A percentile compares a stretch with the other conserved stretches of the same genome.
phyloP scores from a whole-genome alignment of 2,113 vertebrate species.

The Rhizomys pruinosus region DNA sequence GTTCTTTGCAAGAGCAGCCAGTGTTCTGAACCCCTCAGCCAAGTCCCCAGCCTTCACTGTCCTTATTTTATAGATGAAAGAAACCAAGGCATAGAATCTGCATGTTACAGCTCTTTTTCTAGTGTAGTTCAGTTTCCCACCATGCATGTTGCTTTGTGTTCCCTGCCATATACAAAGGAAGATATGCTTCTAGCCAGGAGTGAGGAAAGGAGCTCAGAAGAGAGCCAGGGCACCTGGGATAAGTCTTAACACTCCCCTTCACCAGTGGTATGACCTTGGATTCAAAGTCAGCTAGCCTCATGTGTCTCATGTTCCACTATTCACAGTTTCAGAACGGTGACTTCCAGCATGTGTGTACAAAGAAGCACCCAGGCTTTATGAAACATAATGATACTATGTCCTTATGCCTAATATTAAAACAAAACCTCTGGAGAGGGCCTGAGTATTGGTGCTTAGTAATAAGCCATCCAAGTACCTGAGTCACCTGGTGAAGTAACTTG shows the following conservation, averaged over 20 bases:
- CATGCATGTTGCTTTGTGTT: not conserved
- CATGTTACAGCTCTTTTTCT: not conserved
- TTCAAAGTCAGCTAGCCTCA: not conserved
- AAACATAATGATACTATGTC: not conserved
- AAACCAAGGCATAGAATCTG: not conserved
- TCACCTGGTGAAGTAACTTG: not conserved
- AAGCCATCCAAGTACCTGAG: not conserved
- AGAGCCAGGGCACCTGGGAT: not conserved
- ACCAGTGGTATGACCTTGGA: not conserved
- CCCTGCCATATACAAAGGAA: not conserved
- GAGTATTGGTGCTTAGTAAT: not conserved
- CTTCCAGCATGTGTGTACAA: not conserved
- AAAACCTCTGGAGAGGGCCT: not conserved
- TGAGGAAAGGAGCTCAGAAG: not conserved
- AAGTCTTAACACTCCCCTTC: not conserved
- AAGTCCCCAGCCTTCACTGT: too few relatives aligned
- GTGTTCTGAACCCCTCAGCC: too few relatives aligned
- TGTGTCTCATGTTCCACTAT: not conserved
- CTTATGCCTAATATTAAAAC: not conserved
- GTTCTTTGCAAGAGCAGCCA: too few relatives aligned
- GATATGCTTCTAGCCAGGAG: not conserved
- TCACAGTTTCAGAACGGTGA: not conserved
- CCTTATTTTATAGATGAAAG: not conserved
- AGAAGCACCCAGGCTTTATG: not conserved
- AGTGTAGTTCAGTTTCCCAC: not conserved